Evolutionary conservation across 2,888 invertebrate genomes (phyloP).

Genomic region (Melipona beecheii): DNA sequence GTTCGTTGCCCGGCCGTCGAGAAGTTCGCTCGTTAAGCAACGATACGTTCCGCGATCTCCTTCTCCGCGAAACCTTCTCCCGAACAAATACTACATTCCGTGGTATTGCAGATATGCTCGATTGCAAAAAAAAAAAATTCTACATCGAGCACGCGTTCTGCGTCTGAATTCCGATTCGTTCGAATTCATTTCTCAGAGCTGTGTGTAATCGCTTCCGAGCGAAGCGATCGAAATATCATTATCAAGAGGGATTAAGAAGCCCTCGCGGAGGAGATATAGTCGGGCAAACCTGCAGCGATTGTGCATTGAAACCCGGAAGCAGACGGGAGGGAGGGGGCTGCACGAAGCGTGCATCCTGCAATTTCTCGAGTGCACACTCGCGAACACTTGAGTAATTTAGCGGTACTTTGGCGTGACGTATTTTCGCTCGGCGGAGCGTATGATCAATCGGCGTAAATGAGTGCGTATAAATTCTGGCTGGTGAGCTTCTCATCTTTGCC

Average conservation of each 20-base stretch:
- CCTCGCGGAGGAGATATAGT: background rate
- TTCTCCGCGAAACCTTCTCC: too few species aligned
- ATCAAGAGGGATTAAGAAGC: slow-evolving; percentile 18
- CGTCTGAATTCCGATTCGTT: background rate
- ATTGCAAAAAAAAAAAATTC: too few species aligned
- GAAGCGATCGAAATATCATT: background rate
- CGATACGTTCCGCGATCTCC: slow-evolving; percentile 24
- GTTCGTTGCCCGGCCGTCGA: slow-evolving; percentile 8
- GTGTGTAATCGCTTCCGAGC: too few species aligned
- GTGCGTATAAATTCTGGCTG: slow-evolving; percentile 65
- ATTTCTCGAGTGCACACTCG: slow-evolving; percentile 70
- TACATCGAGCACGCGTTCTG: too few species aligned
- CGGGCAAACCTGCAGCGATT: slow-evolving; percentile 26
- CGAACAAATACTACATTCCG: slow-evolving; percentile 4
- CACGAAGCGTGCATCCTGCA: slow-evolving; percentile 69
- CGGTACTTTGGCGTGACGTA: slow-evolving; percentile 71
- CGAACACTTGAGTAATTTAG: slow-evolving; percentile 72
- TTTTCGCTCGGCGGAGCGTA: slow-evolving; percentile 71
- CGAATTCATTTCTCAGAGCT: background rate
- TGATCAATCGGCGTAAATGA: slow-evolving; percentile 71
- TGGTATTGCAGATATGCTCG: too few species aligned
- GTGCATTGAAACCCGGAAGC: slow-evolving; percentile 32
- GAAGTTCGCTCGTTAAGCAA: slow-evolving; percentile 50
- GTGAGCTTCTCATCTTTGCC: slow-evolving; percentile 53
- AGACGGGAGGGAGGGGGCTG: background rate